Evolutionary conservation across 2,797 vertebrate genomes (phyloP), one percentile per base, ranked within the genome.

Genomic region (Macroramphosus scolopax): DNA sequence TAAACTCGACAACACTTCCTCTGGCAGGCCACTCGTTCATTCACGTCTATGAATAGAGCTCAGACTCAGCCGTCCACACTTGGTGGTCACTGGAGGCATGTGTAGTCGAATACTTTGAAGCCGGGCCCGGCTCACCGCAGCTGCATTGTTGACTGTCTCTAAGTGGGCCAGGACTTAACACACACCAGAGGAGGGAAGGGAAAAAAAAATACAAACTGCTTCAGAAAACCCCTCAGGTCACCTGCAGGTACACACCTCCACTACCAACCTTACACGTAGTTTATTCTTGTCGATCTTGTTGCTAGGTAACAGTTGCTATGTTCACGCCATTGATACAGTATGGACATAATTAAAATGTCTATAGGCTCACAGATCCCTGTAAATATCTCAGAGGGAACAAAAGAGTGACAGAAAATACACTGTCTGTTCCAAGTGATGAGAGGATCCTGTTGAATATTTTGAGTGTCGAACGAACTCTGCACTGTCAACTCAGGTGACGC

Each of bases 271-370:
- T 72, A 80, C 71, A 77, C 76, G 77, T 81, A 83, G 86, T 87
- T 84, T 85, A 83, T 85, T 87, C 80, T 86, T 68, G 75, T 75
- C 75, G 68, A 72, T 81, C 70, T 85, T 89, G 90, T 91, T 90
- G 89, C 90, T 90, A 89, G 85, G 90, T 70, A 78, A 91, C 88
- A 45, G 82, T 83, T 86, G 84, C 88, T 78, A 82, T 82, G 85
- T 88, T 87, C 80, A 36, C 75, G 49, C 60, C 75, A 84, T 78
- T 82, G 75, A 87, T 86, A 81, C 77, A 58, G 73, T 66, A 72
- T 78, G 82, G 81, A 87, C 75, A 67, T 87, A 87, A 86, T 84
- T 80, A 85, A 87, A 75, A 67, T 68, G 78, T 83, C 82, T 84
- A 78, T 77, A 64, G 55, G 54, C 51, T 61, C 58, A 16, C 43